Conservation (phyloP, 2,797 vertebrate genomes). For the Parauchenoglanis ngamensis region DNA sequence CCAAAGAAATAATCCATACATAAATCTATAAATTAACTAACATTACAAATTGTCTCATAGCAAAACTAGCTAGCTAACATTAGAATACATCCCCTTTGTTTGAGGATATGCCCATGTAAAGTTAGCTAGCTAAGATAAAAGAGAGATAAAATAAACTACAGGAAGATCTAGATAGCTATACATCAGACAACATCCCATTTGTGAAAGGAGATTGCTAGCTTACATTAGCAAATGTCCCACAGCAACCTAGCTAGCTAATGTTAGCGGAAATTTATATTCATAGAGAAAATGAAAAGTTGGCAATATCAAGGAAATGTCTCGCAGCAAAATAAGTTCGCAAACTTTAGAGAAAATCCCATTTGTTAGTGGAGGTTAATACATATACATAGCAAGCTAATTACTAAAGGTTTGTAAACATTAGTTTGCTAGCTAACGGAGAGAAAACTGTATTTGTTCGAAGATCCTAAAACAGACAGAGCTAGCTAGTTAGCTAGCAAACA, state of each 20-base stretch:
- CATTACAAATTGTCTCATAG: constrained; percentile 7
- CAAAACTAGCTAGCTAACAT: constrained; percentile 16
- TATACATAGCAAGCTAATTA: not conserved
- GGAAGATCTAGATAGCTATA: not conserved
- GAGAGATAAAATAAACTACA: not conserved
- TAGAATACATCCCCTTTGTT: not conserved
- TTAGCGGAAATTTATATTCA: not conserved
- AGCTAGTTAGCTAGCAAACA: not conserved
- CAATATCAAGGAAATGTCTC: not conserved
- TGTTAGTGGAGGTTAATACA: not conserved
- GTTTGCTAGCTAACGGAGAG: too few species aligned
- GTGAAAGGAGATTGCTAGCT: not conserved
- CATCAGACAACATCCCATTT: not conserved
- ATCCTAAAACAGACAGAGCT: not conserved
- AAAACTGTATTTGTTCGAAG: not conserved
- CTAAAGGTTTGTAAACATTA: too few species aligned
- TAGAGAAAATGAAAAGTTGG: not conserved
- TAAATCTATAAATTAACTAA: not conserved
- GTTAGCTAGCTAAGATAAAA: not conserved
- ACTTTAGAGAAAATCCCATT: not conserved
- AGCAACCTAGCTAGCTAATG: not conserved
- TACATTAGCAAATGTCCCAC: not conserved
- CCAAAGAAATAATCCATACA: not conserved
- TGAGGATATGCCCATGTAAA: not conserved
- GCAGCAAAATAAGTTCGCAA: not conserved